These are phyloP conservation scores for Pterophyllum scalare DNA, from an alignment of 2,113 vertebrate species.

Conservation along the genomic window DNA sequence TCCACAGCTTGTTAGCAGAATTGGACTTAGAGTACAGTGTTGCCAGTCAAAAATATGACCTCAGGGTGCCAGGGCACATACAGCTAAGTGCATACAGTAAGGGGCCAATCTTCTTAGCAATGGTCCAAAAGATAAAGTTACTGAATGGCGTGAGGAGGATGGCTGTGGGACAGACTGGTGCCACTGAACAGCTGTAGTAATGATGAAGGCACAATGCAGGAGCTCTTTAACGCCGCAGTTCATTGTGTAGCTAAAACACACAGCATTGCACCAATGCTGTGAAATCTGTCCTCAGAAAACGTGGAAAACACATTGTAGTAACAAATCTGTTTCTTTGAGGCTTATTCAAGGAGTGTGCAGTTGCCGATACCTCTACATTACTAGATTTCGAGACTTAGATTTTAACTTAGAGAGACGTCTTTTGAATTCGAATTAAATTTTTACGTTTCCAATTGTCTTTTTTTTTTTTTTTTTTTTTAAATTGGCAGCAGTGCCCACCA, in stretches of 20 bases:
- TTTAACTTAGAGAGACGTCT: not conserved
- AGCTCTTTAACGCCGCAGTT: slow-evolving; percentile 35
- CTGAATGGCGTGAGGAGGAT: slow-evolving; percentile 29
- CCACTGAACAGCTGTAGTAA: slow-evolving; percentile 39
- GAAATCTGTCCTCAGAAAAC: slow-evolving; percentile 39
- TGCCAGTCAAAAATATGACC: slow-evolving; percentile 39
- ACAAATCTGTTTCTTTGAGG: slow-evolving; percentile 60
- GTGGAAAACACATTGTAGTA: slow-evolving; percentile 31
- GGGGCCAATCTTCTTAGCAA: slow-evolving; percentile 48
- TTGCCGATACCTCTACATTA: slow-evolving; percentile 72
- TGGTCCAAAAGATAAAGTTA: slow-evolving; percentile 33
- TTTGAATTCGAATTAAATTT: not conserved
- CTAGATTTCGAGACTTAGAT: slow-evolving; percentile 51
- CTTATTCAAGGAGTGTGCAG: slow-evolving; percentile 72
- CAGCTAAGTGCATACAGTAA: slow-evolving; percentile 38
- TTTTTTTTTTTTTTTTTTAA: slow-evolving; percentile 30
- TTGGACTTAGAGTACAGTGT: slow-evolving; percentile 47
- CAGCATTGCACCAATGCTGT: slow-evolving; percentile 22
- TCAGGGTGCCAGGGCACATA: slow-evolving; percentile 33
- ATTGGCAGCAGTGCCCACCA: slow-evolving; percentile 90
- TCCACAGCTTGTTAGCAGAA: slow-evolving; percentile 57
- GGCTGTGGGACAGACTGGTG: slow-evolving; percentile 36
- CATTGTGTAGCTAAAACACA: slow-evolving; percentile 37
- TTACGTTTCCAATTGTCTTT: slow-evolving; percentile 53
- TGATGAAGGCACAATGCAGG: slow-evolving; percentile 29